Evolutionary conservation across 2,888 invertebrate species (phyloP), one percentile per base, ranked within the genome.

Genomic region (Orchesellides sinensis): DNA sequence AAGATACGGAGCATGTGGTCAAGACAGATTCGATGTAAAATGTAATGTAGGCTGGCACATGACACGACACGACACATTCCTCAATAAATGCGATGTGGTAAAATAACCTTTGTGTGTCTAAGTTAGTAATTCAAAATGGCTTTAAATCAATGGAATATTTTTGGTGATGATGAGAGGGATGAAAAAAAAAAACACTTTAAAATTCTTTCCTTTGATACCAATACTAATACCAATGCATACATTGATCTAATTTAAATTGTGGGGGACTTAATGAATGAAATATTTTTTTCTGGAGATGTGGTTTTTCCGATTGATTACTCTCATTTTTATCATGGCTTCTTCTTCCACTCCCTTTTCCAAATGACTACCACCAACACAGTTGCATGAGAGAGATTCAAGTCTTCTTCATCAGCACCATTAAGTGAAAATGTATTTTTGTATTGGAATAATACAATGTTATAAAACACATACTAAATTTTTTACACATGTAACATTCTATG

Each of bases 1-100:
- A 81, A 81, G 80, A 81, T 81, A 81, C 27, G 19, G 66, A 69
- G 69, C 32, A 63, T 35, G 63, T 17, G n/a, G 2, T 4, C 47
- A 47, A 21, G 17, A 21, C 12, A 59, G n/a, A 2, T 59, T 10
- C 8, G 23, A 59, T 27, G n/a, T 40, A 49, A 6, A 49, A 17
- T 27, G 25, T 12, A 59, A 25, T 27, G n/a, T 17, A 19, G 29
- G n/a, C 8, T 65, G 70, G 70, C 70, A 70, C 70, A 70, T 52
- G 72, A 61, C 68, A n/a, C n/a, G n/a, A n/a, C n/a, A n/a, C n/a
- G n/a, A n/a, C n/a, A n/a, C n/a, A n/a, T n/a, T n/a, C n/a, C n/a
- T n/a, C n/a, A n/a, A n/a, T n/a, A n/a, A n/a, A n/a, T n/a, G n/a
- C n/a, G n/a, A n/a, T n/a, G n/a, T n/a, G n/a, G n/a, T n/a, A n/a